phyloP scores from a whole-genome alignment of 2,797 vertebrate genomes.

The Myiotriccus ornatus region DNA sequence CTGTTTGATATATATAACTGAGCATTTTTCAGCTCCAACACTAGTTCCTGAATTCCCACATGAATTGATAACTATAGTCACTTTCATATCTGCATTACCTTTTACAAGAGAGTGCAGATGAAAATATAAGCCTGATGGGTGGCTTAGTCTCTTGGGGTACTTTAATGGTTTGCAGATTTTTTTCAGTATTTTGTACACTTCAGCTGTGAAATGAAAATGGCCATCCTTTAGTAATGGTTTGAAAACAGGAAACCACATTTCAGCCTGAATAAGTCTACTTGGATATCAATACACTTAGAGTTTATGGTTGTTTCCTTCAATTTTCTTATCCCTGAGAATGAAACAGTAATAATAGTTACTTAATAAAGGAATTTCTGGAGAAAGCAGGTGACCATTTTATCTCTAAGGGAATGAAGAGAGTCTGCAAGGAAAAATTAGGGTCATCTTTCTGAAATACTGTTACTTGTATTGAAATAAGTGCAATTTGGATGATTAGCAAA shows the following conservation, averaged over 20 bases:
- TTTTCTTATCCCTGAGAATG: not conserved
- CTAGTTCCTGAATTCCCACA: not conserved
- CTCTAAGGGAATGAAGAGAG: not conserved
- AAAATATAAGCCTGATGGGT: not conserved
- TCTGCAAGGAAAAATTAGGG: not conserved
- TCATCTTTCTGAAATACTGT: not conserved
- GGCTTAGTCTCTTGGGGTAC: not conserved
- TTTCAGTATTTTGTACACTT: not conserved
- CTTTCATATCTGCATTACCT: not conserved
- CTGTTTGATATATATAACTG: not conserved
- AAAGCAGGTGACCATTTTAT: not conserved
- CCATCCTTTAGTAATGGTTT: not conserved
- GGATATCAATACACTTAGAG: not conserved
- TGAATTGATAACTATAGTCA: not conserved
- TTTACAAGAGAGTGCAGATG: not conserved
- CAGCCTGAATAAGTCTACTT: not conserved
- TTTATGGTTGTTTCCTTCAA: not conserved
- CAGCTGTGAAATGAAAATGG: not conserved
- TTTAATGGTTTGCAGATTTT: not conserved
- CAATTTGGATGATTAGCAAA: rapidly evolving
- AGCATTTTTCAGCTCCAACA: not conserved
- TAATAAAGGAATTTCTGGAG: not conserved
- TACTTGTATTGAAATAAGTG: not conserved
- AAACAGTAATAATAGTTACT: not conserved
- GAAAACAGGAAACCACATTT: not conserved